A percentile compares a stretch with the other conserved stretches of the same genome.
Conservation (phyloP, 1,140 invertebrate species). For the Plectus sambesii region DNA sequence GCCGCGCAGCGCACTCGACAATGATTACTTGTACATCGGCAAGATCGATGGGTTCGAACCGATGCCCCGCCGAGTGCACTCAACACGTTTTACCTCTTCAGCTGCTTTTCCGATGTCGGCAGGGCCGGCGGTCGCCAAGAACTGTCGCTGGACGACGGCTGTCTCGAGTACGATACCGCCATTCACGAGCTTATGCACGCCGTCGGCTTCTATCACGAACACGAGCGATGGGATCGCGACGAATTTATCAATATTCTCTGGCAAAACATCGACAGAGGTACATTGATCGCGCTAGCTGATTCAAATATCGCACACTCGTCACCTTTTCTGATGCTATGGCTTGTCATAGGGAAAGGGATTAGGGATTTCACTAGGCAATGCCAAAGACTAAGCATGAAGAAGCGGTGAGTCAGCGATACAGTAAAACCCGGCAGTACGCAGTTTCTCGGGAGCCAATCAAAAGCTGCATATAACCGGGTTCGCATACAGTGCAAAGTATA, state of each 20-base stretch:
- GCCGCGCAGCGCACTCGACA: slow-evolving; percentile 48
- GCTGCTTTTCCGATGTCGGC: slow-evolving; percentile 44
- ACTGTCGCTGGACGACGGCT: slow-evolving; percentile 42
- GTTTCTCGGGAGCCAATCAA: too few species aligned
- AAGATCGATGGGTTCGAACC: slow-evolving; percentile 44
- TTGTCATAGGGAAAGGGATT: too few species aligned
- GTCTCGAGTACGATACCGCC: slow-evolving; percentile 40
- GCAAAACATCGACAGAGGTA: slow-evolving; percentile 54
- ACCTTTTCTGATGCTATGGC: too few species aligned
- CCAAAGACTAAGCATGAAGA: too few species aligned
- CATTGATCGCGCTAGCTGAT: too few species aligned
- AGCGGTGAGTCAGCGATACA: too few species aligned
- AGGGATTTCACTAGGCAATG: too few species aligned
- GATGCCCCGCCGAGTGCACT: neutral
- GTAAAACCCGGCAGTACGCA: too few species aligned
- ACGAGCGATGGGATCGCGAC: slow-evolving; percentile 58
- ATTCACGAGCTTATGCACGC: slow-evolving; percentile 59
- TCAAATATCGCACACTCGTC: too few species aligned
- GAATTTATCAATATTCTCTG: slow-evolving; percentile 55
- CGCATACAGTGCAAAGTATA: too few species aligned
- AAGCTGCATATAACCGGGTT: too few species aligned
- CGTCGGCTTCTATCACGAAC: slow-evolving; percentile 57
- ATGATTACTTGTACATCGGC: slow-evolving; percentile 52
- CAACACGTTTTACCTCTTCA: slow-evolving; percentile 17
- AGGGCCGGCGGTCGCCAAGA: slow-evolving; percentile 42